Evolutionary conservation across 1,140 invertebrate genomes (phyloP).

Genomic region (Caenorhabditis inopinata): DNA sequence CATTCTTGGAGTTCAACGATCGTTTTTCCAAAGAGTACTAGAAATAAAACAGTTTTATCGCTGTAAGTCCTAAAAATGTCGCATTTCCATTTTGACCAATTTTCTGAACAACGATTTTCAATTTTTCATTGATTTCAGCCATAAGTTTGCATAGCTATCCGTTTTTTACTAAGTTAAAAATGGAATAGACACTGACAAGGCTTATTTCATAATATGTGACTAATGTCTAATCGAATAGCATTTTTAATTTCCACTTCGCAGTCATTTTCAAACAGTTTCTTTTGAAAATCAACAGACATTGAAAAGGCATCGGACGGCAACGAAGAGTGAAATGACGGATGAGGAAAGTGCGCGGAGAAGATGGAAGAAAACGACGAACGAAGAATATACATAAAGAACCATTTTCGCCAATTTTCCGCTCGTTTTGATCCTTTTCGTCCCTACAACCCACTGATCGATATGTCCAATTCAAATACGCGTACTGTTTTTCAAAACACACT

Average conservation of each 20-base stretch:
- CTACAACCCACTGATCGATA: constrained; percentile 17
- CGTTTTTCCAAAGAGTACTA: too few species aligned
- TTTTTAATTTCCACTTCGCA: constrained; percentile 15
- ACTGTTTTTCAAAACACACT: constrained; percentile 16
- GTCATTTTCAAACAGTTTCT: constrained; percentile 8
- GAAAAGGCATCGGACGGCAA: constrained; percentile 24
- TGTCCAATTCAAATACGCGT: not conserved
- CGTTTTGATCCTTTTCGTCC: constrained; percentile 26
- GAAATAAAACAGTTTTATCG: too few species aligned
- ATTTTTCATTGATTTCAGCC: too few species aligned
- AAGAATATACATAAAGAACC: constrained; percentile 25
- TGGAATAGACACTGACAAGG: too few species aligned
- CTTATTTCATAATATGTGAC: too few species aligned
- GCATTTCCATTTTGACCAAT: too few species aligned
- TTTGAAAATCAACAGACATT: constrained; percentile 31
- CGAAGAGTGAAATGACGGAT: constrained; percentile 33
- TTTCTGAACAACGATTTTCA: too few species aligned
- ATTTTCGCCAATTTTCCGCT: constrained; percentile 34
- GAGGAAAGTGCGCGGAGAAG: constrained; percentile 24
- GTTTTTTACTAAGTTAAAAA: too few species aligned
- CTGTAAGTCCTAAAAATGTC: too few species aligned
- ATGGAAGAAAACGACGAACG: constrained; percentile 7
- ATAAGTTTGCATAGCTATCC: too few species aligned
- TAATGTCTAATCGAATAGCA: constrained; percentile 7
- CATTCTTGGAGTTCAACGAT: too few species aligned